These are phyloP conservation scores for Peromyscus aztecus DNA, from an alignment of 2,797 vertebrate species.

Conservation along the genomic window DNA sequence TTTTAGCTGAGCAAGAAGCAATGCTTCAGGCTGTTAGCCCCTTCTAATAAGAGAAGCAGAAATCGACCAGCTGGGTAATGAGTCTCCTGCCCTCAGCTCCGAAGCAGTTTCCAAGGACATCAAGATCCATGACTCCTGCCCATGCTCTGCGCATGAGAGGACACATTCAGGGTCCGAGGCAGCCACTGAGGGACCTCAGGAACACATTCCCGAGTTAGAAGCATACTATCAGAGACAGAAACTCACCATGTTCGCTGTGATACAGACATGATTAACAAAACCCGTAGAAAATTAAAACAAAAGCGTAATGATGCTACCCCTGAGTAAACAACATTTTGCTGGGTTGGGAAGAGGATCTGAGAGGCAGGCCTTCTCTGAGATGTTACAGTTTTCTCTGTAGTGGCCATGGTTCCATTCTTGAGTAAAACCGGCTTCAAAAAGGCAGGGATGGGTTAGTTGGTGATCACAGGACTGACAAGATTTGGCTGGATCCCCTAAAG, in stretches of 20 bases:
- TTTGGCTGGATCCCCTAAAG: neutral
- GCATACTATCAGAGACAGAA: neutral
- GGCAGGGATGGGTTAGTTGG: fast-evolving
- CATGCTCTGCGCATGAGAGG: neutral
- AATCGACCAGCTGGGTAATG: neutral
- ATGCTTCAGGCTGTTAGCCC: neutral
- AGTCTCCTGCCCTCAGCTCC: constrained; percentile 24
- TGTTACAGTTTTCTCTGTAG: neutral
- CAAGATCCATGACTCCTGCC: neutral
- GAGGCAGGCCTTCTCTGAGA: neutral
- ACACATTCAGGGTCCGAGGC: neutral
- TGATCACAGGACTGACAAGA: neutral
- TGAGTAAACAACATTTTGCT: neutral
- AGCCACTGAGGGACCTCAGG: neutral
- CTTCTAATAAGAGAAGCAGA: constrained; percentile 45
- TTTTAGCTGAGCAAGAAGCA: constrained; percentile 8
- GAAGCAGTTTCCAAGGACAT: neutral
- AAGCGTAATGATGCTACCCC: neutral
- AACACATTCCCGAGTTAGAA: neutral
- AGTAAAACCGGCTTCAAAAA: neutral
- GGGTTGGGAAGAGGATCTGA: neutral
- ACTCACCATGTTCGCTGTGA: neutral
- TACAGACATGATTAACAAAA: neutral
- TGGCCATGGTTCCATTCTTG: neutral
- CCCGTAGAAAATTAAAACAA: constrained; percentile 25